These are phyloP conservation scores for Meleagris gallopavo DNA, from an alignment of 2,113 vertebrate species.

Conservation along the genomic window DNA sequence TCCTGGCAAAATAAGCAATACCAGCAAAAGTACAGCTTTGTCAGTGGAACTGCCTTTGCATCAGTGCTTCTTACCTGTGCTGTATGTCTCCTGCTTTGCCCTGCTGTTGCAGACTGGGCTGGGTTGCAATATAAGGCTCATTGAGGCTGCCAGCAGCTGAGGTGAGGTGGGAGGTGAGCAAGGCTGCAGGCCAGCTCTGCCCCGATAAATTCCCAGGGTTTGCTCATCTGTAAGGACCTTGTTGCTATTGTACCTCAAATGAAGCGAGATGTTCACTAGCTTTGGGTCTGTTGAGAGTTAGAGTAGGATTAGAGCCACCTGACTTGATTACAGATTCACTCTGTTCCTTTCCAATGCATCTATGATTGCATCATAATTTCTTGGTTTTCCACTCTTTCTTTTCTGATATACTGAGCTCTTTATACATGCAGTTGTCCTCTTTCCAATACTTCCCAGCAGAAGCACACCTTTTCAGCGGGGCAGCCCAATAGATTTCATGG, in stretches of 20 bases:
- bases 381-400: not conserved
- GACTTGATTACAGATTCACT: not conserved
- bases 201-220: not conserved
- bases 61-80: not conserved
- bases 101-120: not conserved
- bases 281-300: not conserved
- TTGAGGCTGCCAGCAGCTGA: not conserved
- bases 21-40: not conserved
- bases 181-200: not conserved
- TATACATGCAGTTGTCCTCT: not conserved
- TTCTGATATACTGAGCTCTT: not conserved
- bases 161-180: not conserved
- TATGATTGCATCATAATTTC: not conserved
- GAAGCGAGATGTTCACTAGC: accelerated
- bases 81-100: not conserved
- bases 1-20: not conserved
- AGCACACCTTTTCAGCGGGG: accelerated
- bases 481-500: not conserved
- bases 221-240: not conserved
- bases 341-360: accelerated
- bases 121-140: not conserved
- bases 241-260: not conserved
- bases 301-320: not conserved
- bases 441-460: not conserved
- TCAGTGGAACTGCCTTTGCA: accelerated